These are phyloP conservation scores for Sardinella longiceps DNA, from an alignment of 2,797 vertebrate species.

Conservation along the genomic window DNA sequence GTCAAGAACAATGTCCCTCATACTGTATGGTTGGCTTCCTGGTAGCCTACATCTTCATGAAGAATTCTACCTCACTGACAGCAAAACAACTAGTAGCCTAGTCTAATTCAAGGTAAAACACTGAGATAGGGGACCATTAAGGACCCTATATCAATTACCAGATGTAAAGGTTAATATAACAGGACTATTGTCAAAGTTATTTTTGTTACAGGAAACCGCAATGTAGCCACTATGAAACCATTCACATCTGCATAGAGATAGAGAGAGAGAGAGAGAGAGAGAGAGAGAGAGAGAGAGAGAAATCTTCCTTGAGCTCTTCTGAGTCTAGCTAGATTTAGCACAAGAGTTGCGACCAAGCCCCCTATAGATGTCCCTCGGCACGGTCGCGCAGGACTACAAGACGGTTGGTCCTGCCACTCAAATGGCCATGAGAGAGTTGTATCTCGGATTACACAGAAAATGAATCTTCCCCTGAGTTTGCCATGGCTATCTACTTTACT, in stretches of 20 bases:
- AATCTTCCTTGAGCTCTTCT: neutral
- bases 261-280: neutral
- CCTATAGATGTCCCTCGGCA: neutral
- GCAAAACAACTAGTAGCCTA: neutral
- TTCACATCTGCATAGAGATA: neutral
- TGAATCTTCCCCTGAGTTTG: neutral
- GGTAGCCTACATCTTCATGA: neutral
- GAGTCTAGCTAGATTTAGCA: neutral
- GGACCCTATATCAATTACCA: too few relatives aligned
- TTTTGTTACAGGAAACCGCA: neutral
- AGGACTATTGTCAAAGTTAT: neutral
- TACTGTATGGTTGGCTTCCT: neutral
- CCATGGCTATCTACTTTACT: neutral
- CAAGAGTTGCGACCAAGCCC: neutral
- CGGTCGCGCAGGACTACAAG: neutral
- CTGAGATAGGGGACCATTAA: neutral
- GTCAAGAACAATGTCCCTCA: neutral
- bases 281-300: neutral
- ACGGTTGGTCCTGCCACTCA: neutral
- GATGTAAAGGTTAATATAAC: too few relatives aligned
- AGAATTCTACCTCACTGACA: neutral
- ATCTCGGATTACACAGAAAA: constrained; percentile 18
- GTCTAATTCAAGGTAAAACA: too few relatives aligned
- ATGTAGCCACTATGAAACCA: too few relatives aligned
- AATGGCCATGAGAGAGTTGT: neutral